Evolutionary conservation across 1,140 invertebrate genomes (phyloP).

Genomic region (Rhopalosiphum maidis): DNA sequence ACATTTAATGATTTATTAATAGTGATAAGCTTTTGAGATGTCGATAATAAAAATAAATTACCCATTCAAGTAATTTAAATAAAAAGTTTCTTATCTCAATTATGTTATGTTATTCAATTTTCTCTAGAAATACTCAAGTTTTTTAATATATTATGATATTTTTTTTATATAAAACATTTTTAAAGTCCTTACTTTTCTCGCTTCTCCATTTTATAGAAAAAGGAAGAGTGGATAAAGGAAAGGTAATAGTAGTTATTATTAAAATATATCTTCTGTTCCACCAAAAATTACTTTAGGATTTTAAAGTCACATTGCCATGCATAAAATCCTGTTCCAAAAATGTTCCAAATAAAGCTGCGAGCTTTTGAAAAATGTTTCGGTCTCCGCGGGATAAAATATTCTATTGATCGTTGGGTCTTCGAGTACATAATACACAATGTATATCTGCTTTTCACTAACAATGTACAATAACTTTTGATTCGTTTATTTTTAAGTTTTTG

Average conservation of each 20-base stretch:
- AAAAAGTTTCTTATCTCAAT: neutral
- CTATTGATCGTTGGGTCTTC: neutral
- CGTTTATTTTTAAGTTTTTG: constrained; percentile 12
- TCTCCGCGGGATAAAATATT: neutral
- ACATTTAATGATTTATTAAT: neutral
- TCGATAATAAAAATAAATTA: neutral
- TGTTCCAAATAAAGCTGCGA: neutral
- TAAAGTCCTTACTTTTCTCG: neutral
- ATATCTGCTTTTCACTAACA: neutral
- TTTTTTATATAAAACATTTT: neutral
- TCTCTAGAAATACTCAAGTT: neutral
- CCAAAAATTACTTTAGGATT: neutral
- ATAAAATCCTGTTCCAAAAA: neutral
- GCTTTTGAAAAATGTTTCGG: neutral
- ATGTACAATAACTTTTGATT: constrained; percentile 9
- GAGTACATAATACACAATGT: neutral
- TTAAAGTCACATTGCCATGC: neutral
- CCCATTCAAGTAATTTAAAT: neutral
- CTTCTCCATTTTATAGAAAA: neutral
- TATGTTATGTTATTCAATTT: neutral
- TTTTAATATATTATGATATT: neutral
- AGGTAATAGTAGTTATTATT: neutral
- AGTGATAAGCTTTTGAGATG: neutral
- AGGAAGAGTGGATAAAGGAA: neutral
- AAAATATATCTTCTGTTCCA: neutral